Evolutionary conservation across 92 coral and sea anemone genomes (phyloP).

Genomic region (Paramuricea clavata): DNA sequence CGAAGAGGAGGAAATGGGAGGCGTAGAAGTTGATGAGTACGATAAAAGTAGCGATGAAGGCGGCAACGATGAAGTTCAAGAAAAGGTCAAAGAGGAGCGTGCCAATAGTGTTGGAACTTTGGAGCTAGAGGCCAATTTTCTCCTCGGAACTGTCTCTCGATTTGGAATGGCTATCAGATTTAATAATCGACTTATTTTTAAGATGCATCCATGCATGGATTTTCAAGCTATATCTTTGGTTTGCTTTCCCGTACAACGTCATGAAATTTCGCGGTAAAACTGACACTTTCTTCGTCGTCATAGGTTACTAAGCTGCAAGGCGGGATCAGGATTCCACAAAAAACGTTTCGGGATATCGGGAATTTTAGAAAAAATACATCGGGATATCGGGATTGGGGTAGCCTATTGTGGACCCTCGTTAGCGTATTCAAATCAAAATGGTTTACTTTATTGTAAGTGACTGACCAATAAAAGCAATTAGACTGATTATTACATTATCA

Average conservation of each 20-base stretch:
- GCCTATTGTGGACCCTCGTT: conserved; percentile 26
- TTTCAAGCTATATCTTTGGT: neutral
- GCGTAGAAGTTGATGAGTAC: conserved; percentile 4
- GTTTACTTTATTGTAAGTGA: neutral
- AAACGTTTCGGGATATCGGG: neutral
- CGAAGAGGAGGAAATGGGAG: conserved; percentile 10
- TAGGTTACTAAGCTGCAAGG: conserved; percentile 12
- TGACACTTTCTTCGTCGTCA: neutral
- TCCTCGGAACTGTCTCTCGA: conserved; percentile 1
- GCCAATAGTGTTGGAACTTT: neutral
- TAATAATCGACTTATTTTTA: neutral
- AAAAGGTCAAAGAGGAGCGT: too few relatives aligned
- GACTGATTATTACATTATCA: too few relatives aligned
- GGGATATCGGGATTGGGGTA: conserved; percentile 23
- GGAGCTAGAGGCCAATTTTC: conserved; percentile 11
- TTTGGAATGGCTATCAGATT: neutral
- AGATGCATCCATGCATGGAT: conserved; percentile 3
- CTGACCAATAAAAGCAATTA: too few relatives aligned
- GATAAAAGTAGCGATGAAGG: conserved; percentile 12
- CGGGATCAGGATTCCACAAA: conserved; percentile 9
- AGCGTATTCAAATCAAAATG: neutral
- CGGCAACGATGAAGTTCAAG: neutral
- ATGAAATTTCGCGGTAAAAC: conserved; percentile 1
- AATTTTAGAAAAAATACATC: conserved; percentile 17
- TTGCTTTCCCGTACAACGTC: conserved; percentile 1